These are phyloP conservation scores for Calvadosia cruxmelitensis DNA, from an alignment of 30 jellyfish, hydroid and myxozoan genomes.

Conservation along the genomic window DNA sequence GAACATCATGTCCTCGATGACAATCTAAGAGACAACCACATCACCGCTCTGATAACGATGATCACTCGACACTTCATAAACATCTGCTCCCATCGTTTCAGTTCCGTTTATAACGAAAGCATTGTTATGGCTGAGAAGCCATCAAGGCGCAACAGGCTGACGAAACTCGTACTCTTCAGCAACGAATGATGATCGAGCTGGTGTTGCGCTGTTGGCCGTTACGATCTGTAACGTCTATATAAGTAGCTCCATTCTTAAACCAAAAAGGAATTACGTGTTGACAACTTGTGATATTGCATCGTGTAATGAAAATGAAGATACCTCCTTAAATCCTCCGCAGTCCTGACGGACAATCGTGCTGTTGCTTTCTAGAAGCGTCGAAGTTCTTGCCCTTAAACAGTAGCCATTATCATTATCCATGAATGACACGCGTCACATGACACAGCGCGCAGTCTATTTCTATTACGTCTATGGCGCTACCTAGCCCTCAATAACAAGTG, in stretches of 20 bases:
- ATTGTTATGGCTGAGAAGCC: background rate
- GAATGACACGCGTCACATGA: background rate
- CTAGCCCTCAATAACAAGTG: too few species aligned
- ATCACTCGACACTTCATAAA: background rate
- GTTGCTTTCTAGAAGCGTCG: background rate
- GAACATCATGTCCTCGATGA: conserved; percentile 5
- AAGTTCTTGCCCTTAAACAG: conserved; percentile 6
- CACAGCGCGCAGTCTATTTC: conserved; percentile 18
- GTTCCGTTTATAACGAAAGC: conserved; percentile 10
- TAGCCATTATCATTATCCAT: conserved; percentile 11
- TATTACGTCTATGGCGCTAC: conserved; percentile 10
- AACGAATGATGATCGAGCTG: conserved; percentile 2
- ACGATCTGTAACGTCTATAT: too few species aligned
- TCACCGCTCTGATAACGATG: conserved; percentile 7
- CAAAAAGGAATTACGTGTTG: too few species aligned
- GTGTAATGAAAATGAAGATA: too few species aligned
- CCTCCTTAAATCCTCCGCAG: too few species aligned
- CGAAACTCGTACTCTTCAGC: conserved; percentile 8
- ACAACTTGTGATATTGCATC: too few species aligned
- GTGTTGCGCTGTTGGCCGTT: too few species aligned
- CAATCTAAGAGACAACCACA: conserved; percentile 13
- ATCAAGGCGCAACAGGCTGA: conserved; percentile 7
- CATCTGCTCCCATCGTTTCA: conserved; percentile 12
- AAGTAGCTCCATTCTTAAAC: too few species aligned
- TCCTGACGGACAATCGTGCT: too few species aligned